A percentile compares a stretch with the other conserved stretches of the same genome.
phyloP scores from a whole-genome alignment of 2,113 vertebrate species.

The Epinephelus fuscoguttatus region DNA sequence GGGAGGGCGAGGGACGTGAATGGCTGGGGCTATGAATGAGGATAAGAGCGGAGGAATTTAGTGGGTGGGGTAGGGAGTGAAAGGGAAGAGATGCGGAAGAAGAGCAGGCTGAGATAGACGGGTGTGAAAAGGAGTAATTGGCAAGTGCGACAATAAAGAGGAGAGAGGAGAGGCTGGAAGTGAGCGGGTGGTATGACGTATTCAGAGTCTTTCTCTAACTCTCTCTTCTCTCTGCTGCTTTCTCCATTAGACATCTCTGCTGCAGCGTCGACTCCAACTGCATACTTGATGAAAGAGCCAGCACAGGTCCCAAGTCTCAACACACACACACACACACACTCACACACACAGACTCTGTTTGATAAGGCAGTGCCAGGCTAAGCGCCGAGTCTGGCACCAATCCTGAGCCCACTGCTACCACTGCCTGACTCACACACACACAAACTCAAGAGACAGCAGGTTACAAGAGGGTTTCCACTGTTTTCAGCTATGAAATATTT shows the following conservation, averaged over 20 bases:
- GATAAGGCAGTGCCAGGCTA: conserved; percentile 57
- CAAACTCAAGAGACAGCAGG: not conserved
- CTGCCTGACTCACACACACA: conserved; percentile 17
- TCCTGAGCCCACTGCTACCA: conserved; percentile 43
- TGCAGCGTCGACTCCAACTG: conserved; percentile 73
- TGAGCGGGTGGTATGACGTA: conserved; percentile 68
- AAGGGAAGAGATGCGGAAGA: conserved; percentile 59
- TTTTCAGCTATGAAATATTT: not conserved
- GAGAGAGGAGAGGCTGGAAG: conserved; percentile 60
- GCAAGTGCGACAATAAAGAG: conserved; percentile 60
- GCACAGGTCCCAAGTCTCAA: conserved; percentile 54
- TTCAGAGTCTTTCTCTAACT: conserved; percentile 54
- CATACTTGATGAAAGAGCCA: conserved; percentile 76
- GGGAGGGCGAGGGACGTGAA: conserved; percentile 49
- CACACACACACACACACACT: conserved; percentile 31
- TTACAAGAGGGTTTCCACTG: conserved; percentile 9
- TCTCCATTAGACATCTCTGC: conserved; percentile 72
- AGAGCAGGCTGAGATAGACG: conserved; percentile 62
- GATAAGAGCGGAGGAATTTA: conserved; percentile 55
- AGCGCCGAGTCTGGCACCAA: conserved; percentile 61
- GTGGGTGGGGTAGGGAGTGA: conserved; percentile 54
- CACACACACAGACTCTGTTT: conserved; percentile 19
- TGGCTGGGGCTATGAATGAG: conserved; percentile 54
- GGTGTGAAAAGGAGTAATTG: conserved; percentile 76
- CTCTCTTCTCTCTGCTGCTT: conserved; percentile 47